Conservation (phyloP, 2,113 vertebrate species). For the human region GRCh38 chr1:18526001-18526500, state of each 20-base stretch:
- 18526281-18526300: neutral
- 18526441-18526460: too few species aligned
- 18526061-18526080: neutral
- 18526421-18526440: too few species aligned
- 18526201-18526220: accelerated
- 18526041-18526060: neutral
- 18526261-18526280: accelerated
- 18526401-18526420: too few species aligned
- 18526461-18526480: neutral
- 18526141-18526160: accelerated
- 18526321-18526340: neutral
- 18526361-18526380: too few species aligned
- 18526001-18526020: neutral
- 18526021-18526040: neutral
- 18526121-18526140: neutral
- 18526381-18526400: too few species aligned
- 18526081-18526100: neutral
- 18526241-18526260: neutral
- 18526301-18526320: neutral
- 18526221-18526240: neutral
- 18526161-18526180: neutral
- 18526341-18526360: too few species aligned
- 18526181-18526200: neutral
- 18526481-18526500: neutral
- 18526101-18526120: neutral